Percentiles rank a stretch among this genome's conserved stretches.
Conservation (phyloP, 2,888 invertebrate species). For the Portevinia maculata region DNA sequence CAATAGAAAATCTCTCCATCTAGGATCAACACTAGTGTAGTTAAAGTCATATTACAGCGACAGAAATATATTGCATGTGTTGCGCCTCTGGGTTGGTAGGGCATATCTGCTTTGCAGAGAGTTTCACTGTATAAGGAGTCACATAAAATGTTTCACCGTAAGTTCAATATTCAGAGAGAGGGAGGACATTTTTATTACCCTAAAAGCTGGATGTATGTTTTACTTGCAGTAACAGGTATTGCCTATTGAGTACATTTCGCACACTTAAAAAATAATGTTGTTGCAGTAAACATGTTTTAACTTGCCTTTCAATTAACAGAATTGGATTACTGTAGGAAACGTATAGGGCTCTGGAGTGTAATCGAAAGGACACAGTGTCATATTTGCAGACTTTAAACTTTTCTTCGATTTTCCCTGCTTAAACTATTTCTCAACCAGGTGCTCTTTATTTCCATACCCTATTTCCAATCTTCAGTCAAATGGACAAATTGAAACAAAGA, state of each 20-base stretch:
- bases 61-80: slow-evolving; percentile 42
- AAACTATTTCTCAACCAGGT: no score
- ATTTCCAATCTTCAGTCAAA: no score
- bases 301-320: no score
- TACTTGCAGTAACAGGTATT: slow-evolving; percentile 19
- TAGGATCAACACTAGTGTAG: slow-evolving; percentile 11
- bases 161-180: slow-evolving; percentile 52
- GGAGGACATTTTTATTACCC: slow-evolving; percentile 60
- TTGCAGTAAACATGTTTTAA: slow-evolving; percentile 36
- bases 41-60: not conserved
- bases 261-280: slow-evolving; percentile 25
- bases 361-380: no score
- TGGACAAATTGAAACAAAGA: no score
- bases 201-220: slow-evolving; percentile 47
- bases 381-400: no score
- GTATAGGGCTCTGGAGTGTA: no score
- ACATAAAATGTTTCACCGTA: slow-evolving; percentile 45
- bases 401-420: no score
- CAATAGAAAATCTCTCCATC: slow-evolving; percentile 13
- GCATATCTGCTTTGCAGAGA: slow-evolving; percentile 9
- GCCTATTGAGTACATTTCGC: not conserved
- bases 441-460: no score
- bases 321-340: no score
- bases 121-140: slow-evolving; percentile 44
- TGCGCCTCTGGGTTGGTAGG: slow-evolving; percentile 16